These are phyloP conservation scores for Pristis pectinata DNA, from an alignment of 2,797 vertebrate species.

Conservation along the genomic window DNA sequence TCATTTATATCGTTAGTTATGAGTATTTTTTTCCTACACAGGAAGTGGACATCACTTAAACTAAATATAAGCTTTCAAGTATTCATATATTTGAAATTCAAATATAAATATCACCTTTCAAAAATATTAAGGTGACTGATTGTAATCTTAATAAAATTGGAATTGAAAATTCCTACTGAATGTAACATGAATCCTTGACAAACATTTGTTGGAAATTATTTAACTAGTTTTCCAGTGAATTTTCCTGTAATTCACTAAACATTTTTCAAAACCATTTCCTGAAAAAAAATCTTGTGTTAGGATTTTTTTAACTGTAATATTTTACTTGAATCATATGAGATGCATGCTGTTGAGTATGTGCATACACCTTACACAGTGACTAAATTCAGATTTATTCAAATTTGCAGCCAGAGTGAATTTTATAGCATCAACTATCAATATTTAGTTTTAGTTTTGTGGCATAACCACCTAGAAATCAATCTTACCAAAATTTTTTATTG, in stretches of 20 bases:
- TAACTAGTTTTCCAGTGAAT: neutral
- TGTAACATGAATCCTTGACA: neutral
- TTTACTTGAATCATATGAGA: slow-evolving; percentile 22
- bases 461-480: neutral
- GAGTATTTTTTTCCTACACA: too few species aligned
- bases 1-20: neutral
- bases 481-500: neutral
- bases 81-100: too few species aligned
- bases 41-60: neutral
- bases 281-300: neutral
- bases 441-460: neutral
- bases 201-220: neutral
- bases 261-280: neutral
- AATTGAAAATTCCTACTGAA: neutral
- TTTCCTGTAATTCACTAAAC: neutral
- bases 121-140: neutral
- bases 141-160: neutral
- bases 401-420: slow-evolving; percentile 13
- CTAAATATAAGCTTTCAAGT: neutral
- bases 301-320: neutral
- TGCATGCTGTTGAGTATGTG: too few species aligned
- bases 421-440: neutral
- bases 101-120: too few species aligned
- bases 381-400: slow-evolving; percentile 24
- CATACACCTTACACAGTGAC: neutral